These are phyloP conservation scores for Synchiropus splendidus DNA, from an alignment of 2,113 vertebrate genomes.

Conservation along the genomic window DNA sequence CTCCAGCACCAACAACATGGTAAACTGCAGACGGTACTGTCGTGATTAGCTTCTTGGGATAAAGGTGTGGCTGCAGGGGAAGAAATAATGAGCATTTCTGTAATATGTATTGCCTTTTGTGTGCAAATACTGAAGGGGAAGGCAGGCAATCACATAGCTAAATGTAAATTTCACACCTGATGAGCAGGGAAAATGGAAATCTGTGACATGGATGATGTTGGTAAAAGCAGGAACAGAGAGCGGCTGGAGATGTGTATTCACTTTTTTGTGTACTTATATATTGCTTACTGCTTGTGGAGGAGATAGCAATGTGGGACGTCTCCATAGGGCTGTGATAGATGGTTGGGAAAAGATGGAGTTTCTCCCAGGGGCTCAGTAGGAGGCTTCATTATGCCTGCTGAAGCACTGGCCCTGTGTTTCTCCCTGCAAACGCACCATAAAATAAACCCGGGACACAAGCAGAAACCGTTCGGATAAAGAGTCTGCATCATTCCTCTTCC, in stretches of 20 bases:
- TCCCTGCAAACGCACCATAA: slow-evolving; percentile 16
- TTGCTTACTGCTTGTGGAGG: slow-evolving; percentile 20
- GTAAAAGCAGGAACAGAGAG: slow-evolving; percentile 11
- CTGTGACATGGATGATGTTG: slow-evolving; percentile 3
- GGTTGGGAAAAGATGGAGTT: slow-evolving; percentile 32
- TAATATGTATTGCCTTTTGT: slow-evolving; percentile 3
- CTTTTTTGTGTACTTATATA: slow-evolving; percentile 1
- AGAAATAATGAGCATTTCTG: slow-evolving; percentile 34
- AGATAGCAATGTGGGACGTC: slow-evolving; percentile 19
- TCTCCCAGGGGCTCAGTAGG: slow-evolving; percentile 43
- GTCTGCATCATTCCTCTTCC: slow-evolving; percentile 6
- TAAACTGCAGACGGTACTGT: slow-evolving; percentile 1
- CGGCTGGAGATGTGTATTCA: slow-evolving; percentile 6
- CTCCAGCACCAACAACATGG: slow-evolving; percentile 12
- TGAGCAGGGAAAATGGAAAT: slow-evolving; percentile 22
- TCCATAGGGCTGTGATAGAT: slow-evolving; percentile 51
- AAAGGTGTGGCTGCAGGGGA: slow-evolving; percentile 18
- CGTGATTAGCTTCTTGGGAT: slow-evolving; percentile 22
- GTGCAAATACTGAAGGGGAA: slow-evolving; percentile 3
- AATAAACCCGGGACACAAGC: slow-evolving; percentile 15
- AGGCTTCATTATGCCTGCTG: slow-evolving; percentile 44
- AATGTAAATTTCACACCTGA: slow-evolving; percentile 33
- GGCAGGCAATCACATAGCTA: slow-evolving; percentile 13
- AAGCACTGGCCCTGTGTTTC: slow-evolving; percentile 26
- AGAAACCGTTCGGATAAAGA: slow-evolving; percentile 12